These are phyloP conservation scores for Polydrusus pterygomalis DNA, from an alignment of 2,888 invertebrate species.

Conservation along the genomic window DNA sequence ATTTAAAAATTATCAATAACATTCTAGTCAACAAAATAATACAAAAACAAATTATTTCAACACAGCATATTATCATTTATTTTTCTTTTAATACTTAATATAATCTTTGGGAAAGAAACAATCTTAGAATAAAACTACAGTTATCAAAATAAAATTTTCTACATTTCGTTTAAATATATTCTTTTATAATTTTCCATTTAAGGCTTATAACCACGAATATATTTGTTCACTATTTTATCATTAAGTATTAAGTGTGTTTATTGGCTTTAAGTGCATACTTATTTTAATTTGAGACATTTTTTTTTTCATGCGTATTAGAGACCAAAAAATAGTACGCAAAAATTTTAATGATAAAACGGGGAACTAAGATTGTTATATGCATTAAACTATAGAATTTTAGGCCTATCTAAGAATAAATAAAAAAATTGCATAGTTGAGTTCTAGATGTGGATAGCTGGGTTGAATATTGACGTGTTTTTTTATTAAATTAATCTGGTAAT, in stretches of 20 bases:
- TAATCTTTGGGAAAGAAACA: constrained; percentile 53
- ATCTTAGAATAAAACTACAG: constrained; percentile 60
- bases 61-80: constrained; percentile 61
- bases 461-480: too few species aligned
- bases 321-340: too few species aligned
- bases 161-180: constrained; percentile 42
- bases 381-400: constrained; percentile 2
- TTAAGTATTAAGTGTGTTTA: too few species aligned
- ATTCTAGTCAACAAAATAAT: not conserved
- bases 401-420: not conserved
- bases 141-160: constrained; percentile 64
- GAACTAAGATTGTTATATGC: constrained; percentile 22
- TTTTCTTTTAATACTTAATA: constrained; percentile 54
- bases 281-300: too few species aligned
- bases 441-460: too few species aligned
- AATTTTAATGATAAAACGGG: not conserved
- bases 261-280: too few species aligned
- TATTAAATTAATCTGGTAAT: too few species aligned
- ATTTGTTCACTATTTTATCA: not conserved
- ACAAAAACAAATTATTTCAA: constrained; percentile 48
- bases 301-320: too few species aligned
- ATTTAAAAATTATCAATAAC: not conserved
- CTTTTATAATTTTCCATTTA: constrained; percentile 31
- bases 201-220: not conserved
- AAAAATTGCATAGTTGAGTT: too few species aligned